Evolutionary conservation across 1,140 invertebrate genomes (phyloP).

Genomic region (Zaprionus vittiger): DNA sequence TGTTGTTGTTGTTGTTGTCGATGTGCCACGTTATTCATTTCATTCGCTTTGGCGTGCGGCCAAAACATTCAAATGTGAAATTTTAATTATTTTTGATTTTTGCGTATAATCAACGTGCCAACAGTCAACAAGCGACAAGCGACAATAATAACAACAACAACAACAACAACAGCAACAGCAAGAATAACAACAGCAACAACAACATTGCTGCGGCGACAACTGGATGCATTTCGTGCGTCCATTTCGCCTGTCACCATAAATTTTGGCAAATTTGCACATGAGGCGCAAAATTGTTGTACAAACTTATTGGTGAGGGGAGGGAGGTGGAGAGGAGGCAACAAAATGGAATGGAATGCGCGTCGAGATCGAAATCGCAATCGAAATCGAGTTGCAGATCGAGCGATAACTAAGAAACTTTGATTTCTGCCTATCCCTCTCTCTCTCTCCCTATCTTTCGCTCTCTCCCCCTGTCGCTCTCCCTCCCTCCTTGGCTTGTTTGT

Average conservation of each 20-base stretch:
- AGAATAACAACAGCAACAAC: slow-evolving; percentile 28
- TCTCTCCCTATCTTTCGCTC: not conserved
- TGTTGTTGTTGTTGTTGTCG: slow-evolving; percentile 16
- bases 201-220: slow-evolving; percentile 45
- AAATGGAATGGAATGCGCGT: no score
- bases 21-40: slow-evolving; percentile 34
- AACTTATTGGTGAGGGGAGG: not conserved
- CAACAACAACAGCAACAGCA: slow-evolving; percentile 21
- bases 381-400: not conserved
- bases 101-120: slow-evolving; percentile 82
- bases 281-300: slow-evolving; percentile 57
- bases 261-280: slow-evolving; percentile 77
- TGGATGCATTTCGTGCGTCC: slow-evolving; percentile 66
- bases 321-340: not conserved
- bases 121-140: slow-evolving; percentile 51
- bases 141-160: slow-evolving; percentile 43
- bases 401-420: no score
- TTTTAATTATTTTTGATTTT: slow-evolving; percentile 84
- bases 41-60: slow-evolving; percentile 53
- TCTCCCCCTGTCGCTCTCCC: not conserved
- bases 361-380: not conserved
- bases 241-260: slow-evolving; percentile 75
- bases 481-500: not conserved
- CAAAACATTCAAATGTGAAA: slow-evolving; percentile 82
- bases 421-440: not conserved